Conservation (phyloP, 2,797 vertebrate species). For the Pteronotus mesoamericanus region DNA sequence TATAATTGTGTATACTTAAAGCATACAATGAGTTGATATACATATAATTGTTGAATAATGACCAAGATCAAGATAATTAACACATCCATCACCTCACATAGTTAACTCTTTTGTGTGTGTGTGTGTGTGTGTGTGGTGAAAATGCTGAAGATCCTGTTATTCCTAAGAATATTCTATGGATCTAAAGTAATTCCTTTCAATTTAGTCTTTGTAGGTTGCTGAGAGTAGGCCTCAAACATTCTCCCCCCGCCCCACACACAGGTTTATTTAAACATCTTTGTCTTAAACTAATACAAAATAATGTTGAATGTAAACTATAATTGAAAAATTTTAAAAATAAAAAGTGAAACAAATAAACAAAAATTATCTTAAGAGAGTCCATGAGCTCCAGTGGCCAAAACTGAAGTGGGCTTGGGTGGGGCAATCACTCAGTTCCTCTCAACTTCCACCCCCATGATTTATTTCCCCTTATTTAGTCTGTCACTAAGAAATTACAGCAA, state of each 20-base stretch:
- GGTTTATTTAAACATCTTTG: neutral
- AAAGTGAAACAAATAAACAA: neutral
- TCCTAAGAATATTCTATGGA: neutral
- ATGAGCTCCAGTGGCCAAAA: neutral
- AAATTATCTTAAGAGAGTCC: neutral
- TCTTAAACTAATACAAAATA: neutral
- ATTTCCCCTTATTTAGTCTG: neutral
- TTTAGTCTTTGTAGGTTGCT: neutral
- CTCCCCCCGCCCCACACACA: neutral
- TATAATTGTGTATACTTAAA: neutral
- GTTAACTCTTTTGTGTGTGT: neutral
- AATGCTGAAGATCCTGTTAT: neutral
- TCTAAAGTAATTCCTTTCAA: neutral
- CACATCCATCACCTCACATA: neutral
- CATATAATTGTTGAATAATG: neutral
- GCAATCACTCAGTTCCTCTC: neutral
- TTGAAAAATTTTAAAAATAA: neutral
- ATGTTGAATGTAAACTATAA: neutral
- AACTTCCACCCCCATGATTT: neutral
- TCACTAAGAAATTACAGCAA: neutral
- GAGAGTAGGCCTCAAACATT: neutral
- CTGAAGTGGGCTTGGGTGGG: neutral
- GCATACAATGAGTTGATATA: neutral
- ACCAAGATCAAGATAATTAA: neutral
- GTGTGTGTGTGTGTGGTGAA: neutral